phyloP scores from a whole-genome alignment of 1,140 invertebrate genomes.

The Neodiprion pinetum region DNA sequence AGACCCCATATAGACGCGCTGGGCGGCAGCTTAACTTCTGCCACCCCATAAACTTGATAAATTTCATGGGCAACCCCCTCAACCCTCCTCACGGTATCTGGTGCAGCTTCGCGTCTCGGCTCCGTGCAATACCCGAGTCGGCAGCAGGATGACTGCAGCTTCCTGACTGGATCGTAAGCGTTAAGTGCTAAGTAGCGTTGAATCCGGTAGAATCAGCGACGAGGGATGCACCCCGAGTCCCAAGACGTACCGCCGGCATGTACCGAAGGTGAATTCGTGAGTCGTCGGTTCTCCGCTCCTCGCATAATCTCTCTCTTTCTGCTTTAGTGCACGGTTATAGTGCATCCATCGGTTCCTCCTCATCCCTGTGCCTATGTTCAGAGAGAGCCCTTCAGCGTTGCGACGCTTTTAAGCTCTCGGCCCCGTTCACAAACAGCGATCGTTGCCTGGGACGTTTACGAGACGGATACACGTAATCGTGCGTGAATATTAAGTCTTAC shows the following conservation, averaged over 20 bases:
- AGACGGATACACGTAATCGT: not conserved
- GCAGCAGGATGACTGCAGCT: not conserved
- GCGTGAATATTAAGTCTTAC: not conserved
- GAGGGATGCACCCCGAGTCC: not conserved
- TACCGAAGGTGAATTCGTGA: not conserved
- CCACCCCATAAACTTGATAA: slow-evolving; percentile 40
- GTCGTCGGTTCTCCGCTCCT: not conserved
- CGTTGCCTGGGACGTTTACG: too few species aligned
- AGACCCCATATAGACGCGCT: not conserved
- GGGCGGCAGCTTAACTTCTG: slow-evolving; percentile 27
- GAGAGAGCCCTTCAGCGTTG: too few species aligned
- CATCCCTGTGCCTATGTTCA: too few species aligned
- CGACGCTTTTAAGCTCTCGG: too few species aligned
- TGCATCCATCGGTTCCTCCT: too few species aligned
- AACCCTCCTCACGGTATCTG: not conserved
- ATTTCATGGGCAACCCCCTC: slow-evolving; percentile 30
- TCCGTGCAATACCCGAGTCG: not conserved
- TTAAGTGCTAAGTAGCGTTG: not conserved
- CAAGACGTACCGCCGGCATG: not conserved
- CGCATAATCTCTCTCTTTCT: too few species aligned
- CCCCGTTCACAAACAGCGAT: too few species aligned
- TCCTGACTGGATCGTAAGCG: not conserved
- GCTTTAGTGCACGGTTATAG: too few species aligned
- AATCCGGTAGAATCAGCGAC: not conserved
- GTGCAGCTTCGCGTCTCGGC: not conserved